These are phyloP conservation scores for Pituophis catenifer DNA, from an alignment of 2,113 vertebrate species.

Conservation along the genomic window DNA sequence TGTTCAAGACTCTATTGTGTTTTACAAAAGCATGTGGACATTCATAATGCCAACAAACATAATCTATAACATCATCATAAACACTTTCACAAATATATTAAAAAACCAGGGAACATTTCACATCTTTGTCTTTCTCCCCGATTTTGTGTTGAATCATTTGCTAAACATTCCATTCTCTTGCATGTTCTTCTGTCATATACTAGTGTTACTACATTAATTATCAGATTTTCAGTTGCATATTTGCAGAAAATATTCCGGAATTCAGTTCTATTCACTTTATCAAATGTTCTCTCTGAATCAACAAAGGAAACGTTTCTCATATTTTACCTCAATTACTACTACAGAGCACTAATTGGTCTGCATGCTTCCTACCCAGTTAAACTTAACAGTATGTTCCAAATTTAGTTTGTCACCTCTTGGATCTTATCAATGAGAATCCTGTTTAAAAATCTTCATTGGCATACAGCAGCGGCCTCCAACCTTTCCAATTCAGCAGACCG, in stretches of 20 bases:
- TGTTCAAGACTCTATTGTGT: background rate
- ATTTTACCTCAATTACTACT: background rate
- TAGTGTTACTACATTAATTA: background rate
- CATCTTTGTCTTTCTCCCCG: background rate
- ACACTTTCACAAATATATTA: background rate
- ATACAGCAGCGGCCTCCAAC: background rate
- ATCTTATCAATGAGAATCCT: background rate
- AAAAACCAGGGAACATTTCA: background rate
- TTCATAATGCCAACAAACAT: background rate
- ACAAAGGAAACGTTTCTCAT: background rate
- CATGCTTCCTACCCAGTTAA: background rate
- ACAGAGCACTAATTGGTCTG: background rate
- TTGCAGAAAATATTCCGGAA: background rate
- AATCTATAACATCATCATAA: background rate
- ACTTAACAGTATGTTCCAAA: background rate
- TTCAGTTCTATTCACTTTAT: background rate
- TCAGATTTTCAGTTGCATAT: background rate
- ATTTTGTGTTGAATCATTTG: background rate
- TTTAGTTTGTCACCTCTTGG: background rate
- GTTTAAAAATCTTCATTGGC: background rate
- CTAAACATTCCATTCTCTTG: background rate
- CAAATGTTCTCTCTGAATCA: background rate
- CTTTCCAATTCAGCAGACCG: background rate
- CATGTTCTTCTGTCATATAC: background rate
- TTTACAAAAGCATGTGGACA: background rate